A percentile compares a stretch with the other conserved stretches of the same genome.
Conservation (phyloP, 2,888 invertebrate genomes). For the Nymphalis urticae region DNA sequence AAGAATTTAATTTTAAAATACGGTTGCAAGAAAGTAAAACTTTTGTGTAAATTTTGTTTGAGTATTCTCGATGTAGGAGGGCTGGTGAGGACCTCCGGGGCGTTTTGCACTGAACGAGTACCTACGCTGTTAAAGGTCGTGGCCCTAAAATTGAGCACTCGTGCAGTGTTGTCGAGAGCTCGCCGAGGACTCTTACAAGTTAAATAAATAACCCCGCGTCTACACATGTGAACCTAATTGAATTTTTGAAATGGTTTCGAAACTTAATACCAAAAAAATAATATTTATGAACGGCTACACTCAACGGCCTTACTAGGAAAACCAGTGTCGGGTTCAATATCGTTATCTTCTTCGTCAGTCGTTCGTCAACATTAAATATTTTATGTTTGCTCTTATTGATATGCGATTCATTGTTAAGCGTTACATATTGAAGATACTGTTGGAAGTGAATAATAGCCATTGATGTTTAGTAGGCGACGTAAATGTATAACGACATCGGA, state of each 20-base stretch:
- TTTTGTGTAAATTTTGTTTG: conserved; percentile 27
- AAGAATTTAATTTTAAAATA: conserved; percentile 26
- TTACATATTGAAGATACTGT: too few species aligned
- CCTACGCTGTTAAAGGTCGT: conserved; percentile 35
- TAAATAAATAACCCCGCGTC: conserved; percentile 27
- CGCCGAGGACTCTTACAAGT: conserved; percentile 28
- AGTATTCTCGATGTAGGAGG: conserved; percentile 33
- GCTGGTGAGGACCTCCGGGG: conserved; percentile 36
- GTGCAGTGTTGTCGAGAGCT: conserved; percentile 32
- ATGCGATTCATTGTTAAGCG: not conserved
- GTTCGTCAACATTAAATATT: conserved; percentile 4
- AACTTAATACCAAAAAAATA: not conserved
- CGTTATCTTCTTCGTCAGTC: not conserved
- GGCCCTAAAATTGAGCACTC: conserved; percentile 37
- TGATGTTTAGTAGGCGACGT: conserved; percentile 13
- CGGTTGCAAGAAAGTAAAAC: conserved; percentile 17
- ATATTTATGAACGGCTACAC: not conserved
- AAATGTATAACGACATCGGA: conserved; percentile 16
- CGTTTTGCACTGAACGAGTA: conserved; percentile 37
- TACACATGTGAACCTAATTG: not conserved
- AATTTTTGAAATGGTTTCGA: conserved; percentile 3
- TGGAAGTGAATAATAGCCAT: not conserved
- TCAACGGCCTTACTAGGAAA: too few species aligned
- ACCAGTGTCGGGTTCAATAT: too few species aligned
- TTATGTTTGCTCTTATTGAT: conserved; percentile 8